A percentile compares a stretch with the other conserved stretches of the same genome.
phyloP scores from a whole-genome alignment of 2,113 vertebrate species.

The Marmota monax region DNA sequence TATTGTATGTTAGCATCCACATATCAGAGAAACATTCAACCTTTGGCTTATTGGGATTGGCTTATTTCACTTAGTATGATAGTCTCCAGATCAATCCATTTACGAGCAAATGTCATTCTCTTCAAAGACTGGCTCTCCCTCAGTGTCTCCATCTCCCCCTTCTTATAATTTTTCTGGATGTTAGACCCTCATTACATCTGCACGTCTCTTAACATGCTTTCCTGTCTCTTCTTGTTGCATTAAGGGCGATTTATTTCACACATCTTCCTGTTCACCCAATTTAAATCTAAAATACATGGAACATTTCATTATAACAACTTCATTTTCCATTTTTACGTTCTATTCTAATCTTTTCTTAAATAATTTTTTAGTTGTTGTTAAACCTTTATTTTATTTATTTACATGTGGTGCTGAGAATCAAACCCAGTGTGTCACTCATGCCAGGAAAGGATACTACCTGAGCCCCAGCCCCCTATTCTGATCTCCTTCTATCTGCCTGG shows the following conservation, averaged over 20 bases:
- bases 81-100: no score
- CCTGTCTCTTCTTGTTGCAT: background rate
- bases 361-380: no score
- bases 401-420: no score
- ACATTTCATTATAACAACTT: slow-evolving; percentile 30
- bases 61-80: no score
- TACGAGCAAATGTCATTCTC: background rate
- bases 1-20: no score
- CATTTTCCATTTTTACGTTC: slow-evolving; percentile 27
- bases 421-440: no score
- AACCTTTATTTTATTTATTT: no score
- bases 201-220: background rate
- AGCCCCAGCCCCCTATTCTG: background rate
- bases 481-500: background rate
- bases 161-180: background rate
- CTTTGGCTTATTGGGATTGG: no score
- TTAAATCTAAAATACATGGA: background rate
- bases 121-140: background rate
- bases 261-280: background rate
- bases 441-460: no score
- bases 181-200: background rate
- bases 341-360: background rate
- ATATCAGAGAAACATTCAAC: no score
- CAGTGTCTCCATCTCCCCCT: background rate
- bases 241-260: background rate